Base-by-base conservation (phyloP, 2,888 invertebrate genomes). In the Cephus nigrinus region DNA sequence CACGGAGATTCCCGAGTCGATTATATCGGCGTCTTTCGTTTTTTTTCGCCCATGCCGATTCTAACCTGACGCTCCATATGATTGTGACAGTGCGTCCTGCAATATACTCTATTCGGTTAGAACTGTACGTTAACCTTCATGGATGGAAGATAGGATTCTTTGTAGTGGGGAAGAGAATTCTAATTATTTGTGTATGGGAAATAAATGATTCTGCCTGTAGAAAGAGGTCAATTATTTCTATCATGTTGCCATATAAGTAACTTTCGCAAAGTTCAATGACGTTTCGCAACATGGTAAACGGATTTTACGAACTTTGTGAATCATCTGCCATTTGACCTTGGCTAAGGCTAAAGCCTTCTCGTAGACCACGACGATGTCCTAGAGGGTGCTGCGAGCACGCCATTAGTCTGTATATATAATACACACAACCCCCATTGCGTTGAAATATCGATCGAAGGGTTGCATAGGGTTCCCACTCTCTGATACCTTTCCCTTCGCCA, bases 391-490 rank as follows among this genome's bases (percentile, higher is more conserved):
- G 55, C 75, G 76, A 75, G 31, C 76, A 55, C 23, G 55, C 23
- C 55, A 23, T 23, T 23, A 23, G 23, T 23, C 55, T 55, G 23
- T 55, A 55, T 55, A 55, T 55, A 55, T 55, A 55, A 55, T 23
- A 86, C 81, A 80, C 80, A 80, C 83, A 80, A 80, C 82, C 82
- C 83, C 81, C 76, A 80, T 85, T 80, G 79, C 79, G 80, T 79
- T 80, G 78, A 82, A 81, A 85, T 85, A 85, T 85, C 86, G 85
- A 85, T 82, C 86, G 83, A 85, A 80, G 80, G 82, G 81, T 82
- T 86, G 85, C 85, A 84, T 85, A 81, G 71, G 31, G 5, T 32
- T 71, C 71, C 30, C 71, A 74, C 40, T 74, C 76, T 69, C 74
- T 69, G 69, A 40, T 71, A 32, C 23, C 34, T 71, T 73, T 71